Evolutionary conservation across 2,113 vertebrate species (phyloP).

Genomic region (Paralichthys olivaceus): DNA sequence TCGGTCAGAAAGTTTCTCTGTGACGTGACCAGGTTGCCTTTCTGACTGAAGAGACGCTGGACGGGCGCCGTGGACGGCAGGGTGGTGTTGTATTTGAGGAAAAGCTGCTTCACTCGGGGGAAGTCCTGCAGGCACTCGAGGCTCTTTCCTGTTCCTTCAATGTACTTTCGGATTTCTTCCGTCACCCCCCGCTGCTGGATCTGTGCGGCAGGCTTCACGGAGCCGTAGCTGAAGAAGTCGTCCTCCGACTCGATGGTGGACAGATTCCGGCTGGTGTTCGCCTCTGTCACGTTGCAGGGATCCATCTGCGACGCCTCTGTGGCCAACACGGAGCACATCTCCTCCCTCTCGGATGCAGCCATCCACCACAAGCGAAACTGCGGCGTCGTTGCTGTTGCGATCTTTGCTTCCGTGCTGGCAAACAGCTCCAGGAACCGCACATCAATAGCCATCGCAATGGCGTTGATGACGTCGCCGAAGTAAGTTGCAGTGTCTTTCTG

Average conservation of each 20-base stretch:
- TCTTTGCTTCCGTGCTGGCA: slow-evolving; percentile 71
- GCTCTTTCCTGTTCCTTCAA: slow-evolving; percentile 78
- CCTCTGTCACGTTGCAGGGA: slow-evolving; percentile 40
- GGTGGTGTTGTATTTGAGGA: slow-evolving; percentile 82
- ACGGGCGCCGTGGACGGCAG: slow-evolving; percentile 79
- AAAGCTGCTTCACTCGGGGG: slow-evolving; percentile 78
- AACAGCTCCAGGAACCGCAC: slow-evolving; percentile 78
- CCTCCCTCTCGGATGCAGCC: slow-evolving; percentile 74
- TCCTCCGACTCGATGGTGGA: slow-evolving; percentile 75
- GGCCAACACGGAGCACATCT: slow-evolving; percentile 73
- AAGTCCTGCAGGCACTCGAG: slow-evolving; percentile 81
- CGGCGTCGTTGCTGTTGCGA: slow-evolving; percentile 78
- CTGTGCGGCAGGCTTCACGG: slow-evolving; percentile 52
- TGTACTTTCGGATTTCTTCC: slow-evolving; percentile 77
- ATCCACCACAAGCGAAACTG: slow-evolving; percentile 83
- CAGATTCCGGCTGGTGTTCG: slow-evolving; percentile 38
- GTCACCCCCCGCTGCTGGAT: slow-evolving; percentile 64
- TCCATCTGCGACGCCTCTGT: slow-evolving; percentile 74
- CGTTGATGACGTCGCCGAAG: slow-evolving; percentile 64
- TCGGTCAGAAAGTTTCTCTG: slow-evolving; percentile 78
- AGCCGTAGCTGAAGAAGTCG: slow-evolving; percentile 80
- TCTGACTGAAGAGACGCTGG: slow-evolving; percentile 79
- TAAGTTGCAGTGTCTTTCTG: slow-evolving; percentile 70
- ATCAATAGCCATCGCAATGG: slow-evolving; percentile 72
- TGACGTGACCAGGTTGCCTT: slow-evolving; percentile 73